Percentiles rank a stretch among this genome's conserved stretches.
phyloP scores from a whole-genome alignment of 1,140 invertebrate species.

The Drosophila guanche region DNA sequence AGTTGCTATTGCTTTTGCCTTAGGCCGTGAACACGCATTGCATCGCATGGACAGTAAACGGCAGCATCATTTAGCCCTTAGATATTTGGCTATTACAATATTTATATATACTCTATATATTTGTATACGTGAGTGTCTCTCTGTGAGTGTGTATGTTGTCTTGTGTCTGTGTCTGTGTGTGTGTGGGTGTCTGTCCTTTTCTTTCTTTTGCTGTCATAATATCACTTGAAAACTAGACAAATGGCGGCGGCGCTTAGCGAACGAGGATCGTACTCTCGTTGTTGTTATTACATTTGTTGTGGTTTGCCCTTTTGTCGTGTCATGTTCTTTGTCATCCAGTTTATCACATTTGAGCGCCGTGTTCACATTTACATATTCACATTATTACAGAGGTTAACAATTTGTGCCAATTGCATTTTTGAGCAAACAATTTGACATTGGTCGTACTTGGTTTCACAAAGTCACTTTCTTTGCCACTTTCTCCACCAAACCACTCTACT shows the following conservation, averaged over 20 bases:
- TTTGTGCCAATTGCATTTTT: conserved; percentile 75
- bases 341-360: conserved; percentile 76
- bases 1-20: conserved; percentile 10
- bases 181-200: conserved; percentile 35
- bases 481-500: conserved; percentile 26
- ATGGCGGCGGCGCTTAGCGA: conserved; percentile 68
- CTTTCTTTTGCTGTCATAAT: conserved; percentile 59
- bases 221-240: conserved; percentile 80
- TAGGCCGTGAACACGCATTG: conserved; percentile 51
- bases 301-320: conserved; percentile 44
- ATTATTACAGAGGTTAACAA: conserved; percentile 79
- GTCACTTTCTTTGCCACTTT: conserved; percentile 45
- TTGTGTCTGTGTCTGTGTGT: neutral
- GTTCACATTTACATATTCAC: conserved; percentile 60
- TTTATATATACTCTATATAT: conserved; percentile 25
- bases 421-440: conserved; percentile 75
- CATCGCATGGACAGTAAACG: conserved; percentile 52
- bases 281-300: conserved; percentile 65
- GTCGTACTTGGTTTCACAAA: conserved; percentile 68
- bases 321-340: conserved; percentile 19
- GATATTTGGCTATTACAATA: conserved; percentile 31
- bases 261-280: conserved; percentile 53
- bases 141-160: conserved; percentile 1
- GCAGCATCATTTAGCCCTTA: conserved; percentile 11
- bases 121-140: conserved; percentile 7